A percentile compares a stretch with the other conserved stretches of the same genome.
phyloP scores from a whole-genome alignment of 2,888 invertebrate species.

The Leptothorax acervorum region DNA sequence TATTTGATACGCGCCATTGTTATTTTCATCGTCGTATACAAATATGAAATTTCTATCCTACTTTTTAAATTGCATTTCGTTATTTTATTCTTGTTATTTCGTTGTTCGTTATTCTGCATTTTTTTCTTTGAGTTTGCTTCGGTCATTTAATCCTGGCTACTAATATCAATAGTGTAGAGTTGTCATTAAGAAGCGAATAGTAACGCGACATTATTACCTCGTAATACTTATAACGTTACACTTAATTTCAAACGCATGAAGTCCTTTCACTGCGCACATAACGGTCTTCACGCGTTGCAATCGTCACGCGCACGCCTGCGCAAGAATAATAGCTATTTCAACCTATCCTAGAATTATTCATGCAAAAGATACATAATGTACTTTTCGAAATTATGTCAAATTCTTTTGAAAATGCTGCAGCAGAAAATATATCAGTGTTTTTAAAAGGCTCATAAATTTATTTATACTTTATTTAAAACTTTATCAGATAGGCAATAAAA shows the following conservation, averaged over 20 bases:
- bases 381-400: neutral
- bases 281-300: constrained; percentile 43
- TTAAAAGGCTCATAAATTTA: neutral
- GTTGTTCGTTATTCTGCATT: neutral
- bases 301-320: constrained; percentile 42
- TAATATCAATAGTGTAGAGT: constrained; percentile 12
- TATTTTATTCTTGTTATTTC: neutral
- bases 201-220: constrained; percentile 38
- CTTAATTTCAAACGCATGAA: constrained; percentile 50
- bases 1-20: neutral
- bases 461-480: neutral
- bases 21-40: neutral
- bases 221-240: constrained; percentile 48
- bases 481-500: neutral
- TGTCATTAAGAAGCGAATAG: constrained; percentile 27
- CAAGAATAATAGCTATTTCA: constrained; percentile 31
- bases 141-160: constrained; percentile 3
- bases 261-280: constrained; percentile 52
- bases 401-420: neutral
- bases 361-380: neutral
- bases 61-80: neutral
- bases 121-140: neutral
- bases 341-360: neutral
- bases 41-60: neutral
- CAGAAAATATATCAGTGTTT: neutral